Evolutionary conservation across 2,113 vertebrate species (phyloP).

Genomic region (Aldabrachelys gigantea): DNA sequence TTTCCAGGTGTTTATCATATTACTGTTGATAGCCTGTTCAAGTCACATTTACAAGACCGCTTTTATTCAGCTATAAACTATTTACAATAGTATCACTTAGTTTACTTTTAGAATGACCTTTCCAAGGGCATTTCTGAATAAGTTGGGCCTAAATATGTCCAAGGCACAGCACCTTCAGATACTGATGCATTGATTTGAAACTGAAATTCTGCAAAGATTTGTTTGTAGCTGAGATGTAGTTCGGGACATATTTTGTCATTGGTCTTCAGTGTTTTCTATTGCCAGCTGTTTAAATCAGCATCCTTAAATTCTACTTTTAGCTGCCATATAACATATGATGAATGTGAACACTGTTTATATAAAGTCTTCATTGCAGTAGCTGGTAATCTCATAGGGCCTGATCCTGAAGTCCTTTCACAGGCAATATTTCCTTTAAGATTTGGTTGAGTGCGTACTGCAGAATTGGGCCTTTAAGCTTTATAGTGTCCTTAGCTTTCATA

Average conservation of each 20-base stretch:
- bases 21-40: neutral
- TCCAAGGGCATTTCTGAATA: neutral
- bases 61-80: neutral
- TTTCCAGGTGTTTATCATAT: neutral
- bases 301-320: neutral
- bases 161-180: neutral
- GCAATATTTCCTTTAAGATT: neutral
- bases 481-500: neutral
- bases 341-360: neutral
- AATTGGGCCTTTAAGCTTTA: accelerated
- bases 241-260: neutral
- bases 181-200: neutral
- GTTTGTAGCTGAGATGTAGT: neutral
- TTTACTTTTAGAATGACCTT: neutral
- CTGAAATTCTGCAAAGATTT: neutral
- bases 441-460: neutral
- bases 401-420: neutral
- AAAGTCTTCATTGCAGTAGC: neutral
- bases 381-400: neutral
- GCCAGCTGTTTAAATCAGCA: neutral
- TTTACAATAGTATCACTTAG: neutral
- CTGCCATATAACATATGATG: neutral
- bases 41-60: neutral
- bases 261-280: neutral
- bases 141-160: neutral